Evolutionary conservation across 2,797 vertebrate species (phyloP).

Genomic region (Acipenser transmontanus): DNA sequence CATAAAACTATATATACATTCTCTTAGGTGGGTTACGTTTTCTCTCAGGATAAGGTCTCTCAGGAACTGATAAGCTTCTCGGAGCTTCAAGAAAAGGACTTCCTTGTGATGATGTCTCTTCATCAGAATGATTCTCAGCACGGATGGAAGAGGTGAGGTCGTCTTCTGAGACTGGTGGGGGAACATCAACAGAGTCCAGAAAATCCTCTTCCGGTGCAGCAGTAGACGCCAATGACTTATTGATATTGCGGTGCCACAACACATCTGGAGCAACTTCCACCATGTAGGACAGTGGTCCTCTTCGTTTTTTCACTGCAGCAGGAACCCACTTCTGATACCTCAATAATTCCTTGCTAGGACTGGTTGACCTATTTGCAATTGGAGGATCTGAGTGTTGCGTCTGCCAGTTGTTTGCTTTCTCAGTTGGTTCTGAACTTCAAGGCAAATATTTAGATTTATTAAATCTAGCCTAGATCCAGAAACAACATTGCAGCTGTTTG

Average conservation of each 20-base stretch:
- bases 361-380: too few relatives aligned
- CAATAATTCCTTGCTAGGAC: slow-evolving; percentile 1
- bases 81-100: not conserved
- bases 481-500: slow-evolving; percentile 7
- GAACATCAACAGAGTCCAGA: not conserved
- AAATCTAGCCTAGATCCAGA: not conserved
- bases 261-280: not conserved
- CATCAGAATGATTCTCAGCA: not conserved
- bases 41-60: not conserved
- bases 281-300: not conserved
- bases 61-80: not conserved
- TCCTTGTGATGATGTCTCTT: not conserved
- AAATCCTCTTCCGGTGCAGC: not conserved
- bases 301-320: not conserved
- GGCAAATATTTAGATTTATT: too few relatives aligned
- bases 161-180: not conserved
- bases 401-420: too few relatives aligned
- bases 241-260: not conserved
- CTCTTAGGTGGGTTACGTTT: not conserved
- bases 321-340: not conserved
- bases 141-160: not conserved
- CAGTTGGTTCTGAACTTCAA: too few relatives aligned
- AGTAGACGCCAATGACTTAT: not conserved
- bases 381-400: too few relatives aligned
- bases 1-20: not conserved